phyloP scores from a whole-genome alignment of 2,797 vertebrate species.

The Pseudochaenichthys georgianus region DNA sequence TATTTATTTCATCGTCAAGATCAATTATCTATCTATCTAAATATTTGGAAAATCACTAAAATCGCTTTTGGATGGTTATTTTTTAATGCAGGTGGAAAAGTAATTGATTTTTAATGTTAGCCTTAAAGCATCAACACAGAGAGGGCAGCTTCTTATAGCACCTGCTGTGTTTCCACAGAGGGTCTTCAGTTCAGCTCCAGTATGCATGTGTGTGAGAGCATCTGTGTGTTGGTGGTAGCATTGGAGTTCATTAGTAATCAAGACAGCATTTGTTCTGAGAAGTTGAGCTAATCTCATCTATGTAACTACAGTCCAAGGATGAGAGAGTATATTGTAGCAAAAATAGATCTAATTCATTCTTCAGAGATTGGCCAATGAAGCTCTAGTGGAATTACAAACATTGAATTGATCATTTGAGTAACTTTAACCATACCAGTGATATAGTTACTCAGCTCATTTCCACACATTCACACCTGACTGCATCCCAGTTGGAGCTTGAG shows the following conservation, averaged over 20 bases:
- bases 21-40: too few species aligned
- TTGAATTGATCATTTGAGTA: neutral
- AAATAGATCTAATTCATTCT: neutral
- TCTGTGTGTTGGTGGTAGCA: neutral
- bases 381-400: neutral
- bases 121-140: neutral
- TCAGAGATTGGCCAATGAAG: neutral
- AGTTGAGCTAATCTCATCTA: constrained; percentile 3
- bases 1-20: constrained; percentile 4
- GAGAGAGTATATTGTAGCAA: neutral
- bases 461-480: neutral
- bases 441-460: neutral
- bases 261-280: constrained; percentile 12
- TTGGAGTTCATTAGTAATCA: constrained; percentile 12
- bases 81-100: neutral
- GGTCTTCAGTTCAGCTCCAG: constrained; percentile 40
- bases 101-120: neutral
- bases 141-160: constrained; percentile 12
- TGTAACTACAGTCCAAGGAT: neutral
- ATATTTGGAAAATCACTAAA: too few species aligned
- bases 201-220: constrained; percentile 11
- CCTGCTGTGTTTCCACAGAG: constrained; percentile 47
- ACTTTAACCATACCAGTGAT: neutral
- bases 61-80: neutral
- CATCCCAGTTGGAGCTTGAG: neutral